Conservation (phyloP, 2,797 vertebrate genomes). For the Rhabdomys pumilio region DNA sequence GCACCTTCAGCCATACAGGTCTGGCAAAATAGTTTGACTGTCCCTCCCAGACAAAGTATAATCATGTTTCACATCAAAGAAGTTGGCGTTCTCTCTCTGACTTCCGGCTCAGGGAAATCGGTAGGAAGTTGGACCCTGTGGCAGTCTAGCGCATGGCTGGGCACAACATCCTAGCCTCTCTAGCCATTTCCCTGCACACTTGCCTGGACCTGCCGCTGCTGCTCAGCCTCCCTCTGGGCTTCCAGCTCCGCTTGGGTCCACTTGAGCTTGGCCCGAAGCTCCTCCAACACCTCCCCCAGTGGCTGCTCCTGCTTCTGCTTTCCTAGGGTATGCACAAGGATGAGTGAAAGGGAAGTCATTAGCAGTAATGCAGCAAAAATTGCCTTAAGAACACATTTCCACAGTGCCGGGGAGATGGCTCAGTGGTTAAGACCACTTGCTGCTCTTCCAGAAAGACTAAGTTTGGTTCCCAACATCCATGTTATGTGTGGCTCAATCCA, state of each 20-base stretch:
- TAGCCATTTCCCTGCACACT: rapidly evolving
- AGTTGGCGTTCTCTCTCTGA: background rate
- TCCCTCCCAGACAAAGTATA: background rate
- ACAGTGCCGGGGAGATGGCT: background rate
- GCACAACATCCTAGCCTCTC: rapidly evolving
- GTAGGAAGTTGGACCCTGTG: background rate
- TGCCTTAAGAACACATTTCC: background rate
- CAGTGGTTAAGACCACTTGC: background rate
- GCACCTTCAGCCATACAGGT: background rate
- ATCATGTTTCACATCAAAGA: background rate
- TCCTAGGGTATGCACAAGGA: constrained; percentile 81
- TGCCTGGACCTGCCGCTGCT: constrained; percentile 87
- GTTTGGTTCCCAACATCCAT: background rate
- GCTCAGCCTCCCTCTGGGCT: constrained; percentile 85
- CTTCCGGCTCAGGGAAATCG: background rate
- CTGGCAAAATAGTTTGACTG: background rate
- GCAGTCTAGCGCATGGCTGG: rapidly evolving
- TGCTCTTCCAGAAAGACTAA: background rate
- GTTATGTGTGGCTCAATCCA: background rate
- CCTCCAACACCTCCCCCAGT: constrained; percentile 88
- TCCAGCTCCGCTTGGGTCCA: constrained; percentile 87
- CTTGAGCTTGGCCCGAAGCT: constrained; percentile 87
- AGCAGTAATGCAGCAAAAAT: background rate
- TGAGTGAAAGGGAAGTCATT: background rate
- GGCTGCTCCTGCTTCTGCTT: constrained; percentile 87